These are phyloP conservation scores for Pocota personata DNA, from an alignment of 2,888 invertebrate species.

Conservation along the genomic window DNA sequence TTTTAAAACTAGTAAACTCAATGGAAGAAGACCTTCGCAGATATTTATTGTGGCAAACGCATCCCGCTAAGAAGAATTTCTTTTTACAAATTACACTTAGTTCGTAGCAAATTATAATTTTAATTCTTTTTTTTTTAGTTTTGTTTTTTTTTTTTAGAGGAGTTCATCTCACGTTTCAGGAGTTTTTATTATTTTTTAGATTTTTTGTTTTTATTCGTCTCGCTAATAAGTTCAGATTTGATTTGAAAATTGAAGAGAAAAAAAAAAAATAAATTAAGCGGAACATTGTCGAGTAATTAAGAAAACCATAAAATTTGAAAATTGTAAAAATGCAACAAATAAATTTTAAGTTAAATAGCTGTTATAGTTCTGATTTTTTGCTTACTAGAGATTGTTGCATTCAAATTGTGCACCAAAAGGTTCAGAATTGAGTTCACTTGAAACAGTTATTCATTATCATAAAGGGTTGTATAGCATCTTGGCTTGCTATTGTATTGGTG, in stretches of 20 bases:
- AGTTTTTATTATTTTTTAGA: background rate
- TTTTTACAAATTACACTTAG: slow-evolving; percentile 15
- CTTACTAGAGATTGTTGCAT: background rate
- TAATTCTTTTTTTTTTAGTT: background rate
- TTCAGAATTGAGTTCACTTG: too few species aligned
- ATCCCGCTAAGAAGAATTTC: background rate
- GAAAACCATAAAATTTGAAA: slow-evolving; percentile 28
- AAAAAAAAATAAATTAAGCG: slow-evolving; percentile 6
- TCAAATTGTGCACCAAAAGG: background rate
- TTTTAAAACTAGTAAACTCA: background rate
- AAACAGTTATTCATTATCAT: too few species aligned
- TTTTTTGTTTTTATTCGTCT: background rate
- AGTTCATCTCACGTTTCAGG: background rate
- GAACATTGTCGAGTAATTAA: slow-evolving; percentile 22
- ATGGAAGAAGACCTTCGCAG: background rate
- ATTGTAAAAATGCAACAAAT: slow-evolving; percentile 70
- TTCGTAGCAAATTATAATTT: slow-evolving; percentile 14
- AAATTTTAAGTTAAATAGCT: slow-evolving; percentile 67
- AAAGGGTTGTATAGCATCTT: too few species aligned
- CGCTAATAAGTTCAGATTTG: slow-evolving; percentile 1
- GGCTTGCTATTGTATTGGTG: too few species aligned
- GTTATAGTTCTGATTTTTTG: background rate
- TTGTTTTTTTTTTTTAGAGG: slow-evolving; percentile 6
- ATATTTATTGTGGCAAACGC: background rate
- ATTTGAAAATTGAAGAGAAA: background rate